These are phyloP conservation scores for Labroides dimidiatus DNA, from an alignment of 2,797 vertebrate species.

Conservation along the genomic window DNA sequence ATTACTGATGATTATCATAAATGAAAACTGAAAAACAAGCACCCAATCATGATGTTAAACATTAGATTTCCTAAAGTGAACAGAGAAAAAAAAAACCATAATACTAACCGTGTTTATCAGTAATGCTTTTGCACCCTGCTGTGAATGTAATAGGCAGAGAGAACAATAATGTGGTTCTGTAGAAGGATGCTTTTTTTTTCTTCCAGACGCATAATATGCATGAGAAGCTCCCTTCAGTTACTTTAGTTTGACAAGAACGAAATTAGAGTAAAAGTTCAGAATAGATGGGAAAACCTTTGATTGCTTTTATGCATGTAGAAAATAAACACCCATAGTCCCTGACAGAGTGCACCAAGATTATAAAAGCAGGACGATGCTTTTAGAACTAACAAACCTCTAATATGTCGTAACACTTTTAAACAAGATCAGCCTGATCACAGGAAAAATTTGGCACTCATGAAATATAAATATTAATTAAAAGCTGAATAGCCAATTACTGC, in stretches of 20 bases:
- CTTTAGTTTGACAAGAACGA: background rate
- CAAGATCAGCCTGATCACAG: background rate
- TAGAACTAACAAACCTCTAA: background rate
- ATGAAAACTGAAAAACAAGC: too few relatives aligned
- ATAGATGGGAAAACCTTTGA: background rate
- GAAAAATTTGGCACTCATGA: conserved; percentile 5
- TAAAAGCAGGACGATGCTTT: background rate
- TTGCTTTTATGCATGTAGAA: background rate
- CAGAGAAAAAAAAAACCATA: too few relatives aligned
- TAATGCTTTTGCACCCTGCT: too few relatives aligned
- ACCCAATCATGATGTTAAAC: too few relatives aligned
- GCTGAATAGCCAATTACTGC: conserved; percentile 2
- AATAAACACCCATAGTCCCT: background rate
- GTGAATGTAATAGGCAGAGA: background rate
- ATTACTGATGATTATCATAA: too few relatives aligned
- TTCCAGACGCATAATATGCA: background rate
- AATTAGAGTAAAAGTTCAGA: background rate
- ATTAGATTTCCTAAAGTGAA: too few relatives aligned
- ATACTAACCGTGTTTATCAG: too few relatives aligned
- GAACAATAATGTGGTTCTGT: background rate
- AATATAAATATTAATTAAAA: conserved; percentile 31
- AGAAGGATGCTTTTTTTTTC: background rate
- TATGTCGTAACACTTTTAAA: background rate
- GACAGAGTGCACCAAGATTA: background rate
- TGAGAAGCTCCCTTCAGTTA: background rate